Base-by-base conservation (phyloP, 2,113 vertebrate species). In the Aphyosemion australe region DNA sequence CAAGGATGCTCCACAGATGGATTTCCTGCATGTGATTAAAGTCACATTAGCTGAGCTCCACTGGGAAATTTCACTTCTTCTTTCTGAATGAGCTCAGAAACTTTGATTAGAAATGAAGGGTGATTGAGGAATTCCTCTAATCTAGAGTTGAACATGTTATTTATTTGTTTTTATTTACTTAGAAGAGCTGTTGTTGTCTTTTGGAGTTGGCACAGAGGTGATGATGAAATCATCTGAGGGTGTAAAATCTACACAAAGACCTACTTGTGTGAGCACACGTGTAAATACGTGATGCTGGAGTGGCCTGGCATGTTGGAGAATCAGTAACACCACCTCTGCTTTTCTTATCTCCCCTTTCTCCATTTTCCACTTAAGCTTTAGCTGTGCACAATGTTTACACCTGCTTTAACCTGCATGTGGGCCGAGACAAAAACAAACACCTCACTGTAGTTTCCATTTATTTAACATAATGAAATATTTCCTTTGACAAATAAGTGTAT, bases 11-110 rank as follows among this genome's bases (percentile, higher is more conserved):
- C 65, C 12, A 45, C 69, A 70, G 74, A 84, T 77, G 60, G 69
- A 80, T 87, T 88, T 78, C 70, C 85, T 81, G 78, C 69, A 52
- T 83, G 75, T 76, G 61, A 83, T 89, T 83, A 87, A 83, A 87
- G 77, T 70, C 76, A 74, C 73, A 83, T 89, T 84, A 88, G 74
- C 66, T 47, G 1, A 19, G 20, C 65, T 80, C 79, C 56, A 7
- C 74, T 79, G 80, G 85, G 82, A 84, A 83, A 85, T 76, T 41
- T 67, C 10, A 76, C 19, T 74, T 78, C 52, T 78, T 80, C 59
- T 70, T 82, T 68, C 56, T 41, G 57, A 84, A 77, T 42, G 65
- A 75, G 56, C 58, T 31, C 61, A 65, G 61, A 57, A 42, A 39
- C 3, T 8, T 49, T 31, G 61, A 84, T 57, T 31, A 71, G 39